A percentile compares a stretch with the other conserved stretches of the same genome.
Evolutionary conservation across 2,888 invertebrate genomes (phyloP).

Genomic region (Tridacna crocea): DNA sequence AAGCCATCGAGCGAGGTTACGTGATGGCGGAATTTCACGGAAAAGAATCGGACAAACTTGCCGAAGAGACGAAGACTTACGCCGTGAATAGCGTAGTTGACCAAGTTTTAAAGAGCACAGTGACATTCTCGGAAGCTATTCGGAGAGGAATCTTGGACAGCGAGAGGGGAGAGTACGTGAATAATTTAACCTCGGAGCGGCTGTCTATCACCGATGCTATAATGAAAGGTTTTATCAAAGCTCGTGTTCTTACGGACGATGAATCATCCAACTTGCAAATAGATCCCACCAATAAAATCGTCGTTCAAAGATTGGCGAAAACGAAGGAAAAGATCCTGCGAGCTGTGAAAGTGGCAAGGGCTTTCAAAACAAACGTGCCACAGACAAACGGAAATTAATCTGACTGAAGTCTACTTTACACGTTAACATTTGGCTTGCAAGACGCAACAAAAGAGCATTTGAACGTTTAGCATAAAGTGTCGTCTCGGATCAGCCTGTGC

Average conservation of each 20-base stretch:
- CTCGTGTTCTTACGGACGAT: slow-evolving; percentile 75
- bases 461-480: no score
- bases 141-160: slow-evolving; percentile 74
- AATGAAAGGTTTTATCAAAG: slow-evolving; percentile 83
- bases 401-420: not conserved
- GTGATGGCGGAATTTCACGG: slow-evolving; percentile 76
- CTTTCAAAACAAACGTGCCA: slow-evolving; percentile 65
- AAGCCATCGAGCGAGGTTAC: slow-evolving; percentile 78
- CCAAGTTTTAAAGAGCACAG: slow-evolving; percentile 70
- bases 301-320: slow-evolving; percentile 76
- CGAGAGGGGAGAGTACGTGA: slow-evolving; percentile 79
- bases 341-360: slow-evolving; percentile 75
- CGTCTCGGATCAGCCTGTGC: no score
- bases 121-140: slow-evolving; percentile 75
- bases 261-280: slow-evolving; percentile 77
- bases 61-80: slow-evolving; percentile 79
- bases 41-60: slow-evolving; percentile 53
- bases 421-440: no score
- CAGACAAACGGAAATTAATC: slow-evolving; percentile 3
- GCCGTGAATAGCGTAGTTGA: slow-evolving; percentile 82
- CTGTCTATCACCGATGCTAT: slow-evolving; percentile 82
- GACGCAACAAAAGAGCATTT: no score
- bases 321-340: slow-evolving; percentile 76
- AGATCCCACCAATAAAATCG: slow-evolving; percentile 81
- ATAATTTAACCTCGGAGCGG: slow-evolving; percentile 77